Percentiles rank a stretch among this genome's conserved stretches.
phyloP scores from a whole-genome alignment of 2,113 vertebrate genomes.

The Toxostoma redivivum region DNA sequence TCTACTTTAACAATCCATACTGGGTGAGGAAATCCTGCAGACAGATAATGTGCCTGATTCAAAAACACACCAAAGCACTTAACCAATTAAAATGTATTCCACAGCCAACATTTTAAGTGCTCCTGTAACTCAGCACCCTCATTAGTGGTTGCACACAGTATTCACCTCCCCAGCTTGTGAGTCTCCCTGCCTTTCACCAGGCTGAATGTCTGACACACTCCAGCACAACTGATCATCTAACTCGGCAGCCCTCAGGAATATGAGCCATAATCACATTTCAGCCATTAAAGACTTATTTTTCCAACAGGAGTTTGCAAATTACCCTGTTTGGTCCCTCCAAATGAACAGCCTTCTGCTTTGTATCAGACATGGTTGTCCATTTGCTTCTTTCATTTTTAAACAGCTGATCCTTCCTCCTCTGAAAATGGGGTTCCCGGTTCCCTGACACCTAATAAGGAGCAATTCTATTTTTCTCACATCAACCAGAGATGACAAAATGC shows the following conservation, averaged over 20 bases:
- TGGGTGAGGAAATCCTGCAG: not conserved
- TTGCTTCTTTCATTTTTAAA: not conserved
- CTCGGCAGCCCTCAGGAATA: fast-evolving
- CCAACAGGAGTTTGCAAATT: not conserved
- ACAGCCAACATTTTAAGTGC: not conserved
- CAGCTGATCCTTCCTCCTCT: not conserved
- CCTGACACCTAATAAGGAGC: not conserved
- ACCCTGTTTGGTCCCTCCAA: not conserved
- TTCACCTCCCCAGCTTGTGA: not conserved
- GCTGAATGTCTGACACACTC: not conserved
- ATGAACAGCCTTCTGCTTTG: not conserved
- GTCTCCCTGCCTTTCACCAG: not conserved
- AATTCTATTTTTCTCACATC: not conserved
- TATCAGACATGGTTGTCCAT: not conserved
- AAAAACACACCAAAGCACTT: not conserved
- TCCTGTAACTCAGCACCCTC: not conserved
- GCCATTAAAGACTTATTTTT: not conserved
- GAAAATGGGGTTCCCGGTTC: not conserved
- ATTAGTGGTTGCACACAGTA: not conserved
- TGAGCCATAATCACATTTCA: not conserved
- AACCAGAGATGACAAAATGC: not conserved
- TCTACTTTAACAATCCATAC: not conserved
- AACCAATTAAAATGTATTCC: not conserved
- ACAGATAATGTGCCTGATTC: not conserved
- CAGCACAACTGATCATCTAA: not conserved